Conservation (phyloP, 2,113 vertebrate genomes). For the Fregetta grallaria region DNA sequence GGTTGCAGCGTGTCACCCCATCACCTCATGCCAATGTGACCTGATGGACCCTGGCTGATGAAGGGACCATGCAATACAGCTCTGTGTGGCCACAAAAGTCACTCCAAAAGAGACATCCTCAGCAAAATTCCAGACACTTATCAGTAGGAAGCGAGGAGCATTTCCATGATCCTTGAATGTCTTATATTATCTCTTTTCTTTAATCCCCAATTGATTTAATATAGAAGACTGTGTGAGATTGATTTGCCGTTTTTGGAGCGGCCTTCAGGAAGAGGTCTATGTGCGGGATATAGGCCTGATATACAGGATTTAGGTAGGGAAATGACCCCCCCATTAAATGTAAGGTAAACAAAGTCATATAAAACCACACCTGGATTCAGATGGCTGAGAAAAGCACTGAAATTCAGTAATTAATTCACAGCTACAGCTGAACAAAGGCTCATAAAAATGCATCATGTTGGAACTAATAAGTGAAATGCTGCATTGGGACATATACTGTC, state of each 20-base stretch:
- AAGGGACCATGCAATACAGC: neutral
- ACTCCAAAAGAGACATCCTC: neutral
- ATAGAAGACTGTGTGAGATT: neutral
- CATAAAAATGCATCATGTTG: neutral
- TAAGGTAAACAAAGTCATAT: neutral
- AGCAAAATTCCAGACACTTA: neutral
- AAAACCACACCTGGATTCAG: neutral
- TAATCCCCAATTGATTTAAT: neutral
- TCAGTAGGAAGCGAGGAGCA: neutral
- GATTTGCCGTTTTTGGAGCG: neutral
- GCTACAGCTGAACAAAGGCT: neutral
- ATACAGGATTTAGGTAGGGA: neutral
- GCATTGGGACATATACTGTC: neutral
- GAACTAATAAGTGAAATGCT: neutral
- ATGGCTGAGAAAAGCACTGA: neutral
- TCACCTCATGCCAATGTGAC: accelerated
- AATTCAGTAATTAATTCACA: neutral
- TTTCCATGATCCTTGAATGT: neutral
- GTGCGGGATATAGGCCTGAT: neutral
- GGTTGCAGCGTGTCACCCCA: neutral
- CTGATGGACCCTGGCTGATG: neutral
- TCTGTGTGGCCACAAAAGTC: neutral
- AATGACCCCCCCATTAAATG: neutral
- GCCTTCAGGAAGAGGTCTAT: neutral
- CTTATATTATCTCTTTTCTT: neutral